Conservation (phyloP, 2,888 invertebrate genomes). For the Torymus aiolomorphi region DNA sequence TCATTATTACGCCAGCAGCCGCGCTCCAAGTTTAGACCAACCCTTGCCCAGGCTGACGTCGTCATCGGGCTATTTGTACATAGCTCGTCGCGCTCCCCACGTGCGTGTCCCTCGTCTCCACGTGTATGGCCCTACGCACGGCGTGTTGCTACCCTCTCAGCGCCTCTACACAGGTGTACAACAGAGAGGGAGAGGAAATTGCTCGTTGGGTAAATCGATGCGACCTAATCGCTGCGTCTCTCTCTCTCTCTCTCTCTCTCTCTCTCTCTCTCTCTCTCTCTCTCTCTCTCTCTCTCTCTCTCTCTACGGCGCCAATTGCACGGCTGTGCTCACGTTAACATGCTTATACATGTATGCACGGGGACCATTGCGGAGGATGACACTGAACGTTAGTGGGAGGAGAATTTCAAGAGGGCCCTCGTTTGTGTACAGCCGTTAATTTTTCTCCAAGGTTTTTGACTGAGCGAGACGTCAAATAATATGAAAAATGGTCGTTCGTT, state of each 20-base stretch:
- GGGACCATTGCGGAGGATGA: background rate
- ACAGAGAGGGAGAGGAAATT: conserved; percentile 60
- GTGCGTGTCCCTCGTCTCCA: background rate
- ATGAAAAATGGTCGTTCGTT: too few relatives aligned
- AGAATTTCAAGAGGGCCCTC: too few relatives aligned
- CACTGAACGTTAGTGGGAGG: too few relatives aligned
- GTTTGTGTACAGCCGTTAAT: too few relatives aligned
- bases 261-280: background rate
- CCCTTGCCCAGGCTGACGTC: conserved; percentile 51
- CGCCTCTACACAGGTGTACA: conserved; percentile 48
- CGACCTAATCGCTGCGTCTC: background rate
- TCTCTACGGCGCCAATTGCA: background rate
- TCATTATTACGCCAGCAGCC: conserved; percentile 24
- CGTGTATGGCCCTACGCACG: conserved; percentile 12
- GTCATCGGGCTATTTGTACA: too few relatives aligned
- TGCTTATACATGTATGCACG: conserved; percentile 40
- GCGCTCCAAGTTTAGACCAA: conserved; percentile 65
- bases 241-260: conserved; percentile 11
- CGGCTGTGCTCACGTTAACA: too few relatives aligned
- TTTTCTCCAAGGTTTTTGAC: too few relatives aligned
- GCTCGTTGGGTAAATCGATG: conserved; percentile 66
- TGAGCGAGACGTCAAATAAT: too few relatives aligned
- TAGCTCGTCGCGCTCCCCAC: background rate
- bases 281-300: background rate
- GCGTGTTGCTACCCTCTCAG: background rate